Conservation (phyloP, 2,888 invertebrate genomes). For the Bellardia pandia region DNA sequence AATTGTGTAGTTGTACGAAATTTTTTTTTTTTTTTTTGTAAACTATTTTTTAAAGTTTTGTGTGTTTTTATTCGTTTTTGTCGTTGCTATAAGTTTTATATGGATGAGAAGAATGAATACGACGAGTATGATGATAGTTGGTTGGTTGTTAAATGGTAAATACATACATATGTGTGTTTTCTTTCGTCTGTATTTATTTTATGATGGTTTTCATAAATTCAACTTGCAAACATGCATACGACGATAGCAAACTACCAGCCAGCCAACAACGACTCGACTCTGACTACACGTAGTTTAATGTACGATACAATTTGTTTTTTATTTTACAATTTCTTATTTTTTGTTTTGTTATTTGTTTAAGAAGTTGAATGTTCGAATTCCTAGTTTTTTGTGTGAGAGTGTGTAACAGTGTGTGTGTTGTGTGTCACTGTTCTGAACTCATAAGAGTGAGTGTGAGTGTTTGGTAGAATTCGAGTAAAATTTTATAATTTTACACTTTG, state of each 20-base stretch:
- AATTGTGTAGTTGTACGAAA: slow-evolving; percentile 23
- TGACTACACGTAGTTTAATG: slow-evolving; percentile 30
- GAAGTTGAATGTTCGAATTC: slow-evolving; percentile 63
- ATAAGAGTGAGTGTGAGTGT: background rate
- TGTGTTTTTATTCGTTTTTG: slow-evolving; percentile 15
- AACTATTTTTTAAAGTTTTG: slow-evolving; percentile 36
- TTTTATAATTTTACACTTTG: slow-evolving; percentile 11
- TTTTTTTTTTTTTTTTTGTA: background rate
- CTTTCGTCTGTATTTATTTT: slow-evolving; percentile 37
- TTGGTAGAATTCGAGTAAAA: background rate
- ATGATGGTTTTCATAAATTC: slow-evolving; percentile 71
- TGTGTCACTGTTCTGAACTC: background rate
- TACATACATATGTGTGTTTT: background rate
- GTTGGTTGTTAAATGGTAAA: too few relatives aligned
- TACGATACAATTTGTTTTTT: slow-evolving; percentile 25
- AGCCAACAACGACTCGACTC: background rate
- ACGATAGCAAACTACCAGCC: background rate
- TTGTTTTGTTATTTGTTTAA: slow-evolving; percentile 47
- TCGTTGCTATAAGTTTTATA: slow-evolving; percentile 24
- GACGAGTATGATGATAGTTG: too few relatives aligned
- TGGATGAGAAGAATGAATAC: background rate
- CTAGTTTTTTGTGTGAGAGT: slow-evolving; percentile 42
- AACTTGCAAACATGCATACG: slow-evolving; percentile 54
- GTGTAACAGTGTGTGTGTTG: background rate
- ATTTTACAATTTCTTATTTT: background rate